Evolutionary conservation across 2,113 vertebrate species (phyloP), one percentile per base, ranked within the genome.

Genomic region (Ceyx melanurus): DNA sequence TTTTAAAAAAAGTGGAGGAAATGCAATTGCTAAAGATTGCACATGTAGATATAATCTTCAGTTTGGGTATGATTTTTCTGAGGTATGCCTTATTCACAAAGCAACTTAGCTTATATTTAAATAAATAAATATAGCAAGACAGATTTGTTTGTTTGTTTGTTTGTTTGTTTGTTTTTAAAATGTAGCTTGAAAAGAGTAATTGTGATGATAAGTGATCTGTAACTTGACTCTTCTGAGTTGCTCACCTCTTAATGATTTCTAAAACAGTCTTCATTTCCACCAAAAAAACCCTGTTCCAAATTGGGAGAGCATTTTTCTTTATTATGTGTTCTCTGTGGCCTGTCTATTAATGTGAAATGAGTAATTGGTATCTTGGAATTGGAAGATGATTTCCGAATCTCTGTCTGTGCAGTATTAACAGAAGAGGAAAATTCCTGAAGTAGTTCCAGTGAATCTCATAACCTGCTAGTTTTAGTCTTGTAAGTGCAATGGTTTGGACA

Each of bases 81-180:
- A 72, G 22, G 9, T 79, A 17, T 73, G 13, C 28, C 26, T 76
- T 64, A 37, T 20, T 73, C 26, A 13, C 29, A 72, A n/a, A 85
- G n/a, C 35, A 82, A 7, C 6, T 79, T 66, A 11, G 3, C 3
- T 46, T 84, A 20, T 12, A 10, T 62, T 56, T 56, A 65, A 83
- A 70, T 57, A 64, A 78, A 45, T 37, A 68, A 68, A 53, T 60
- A 11, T 2, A 23, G 35, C 66, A 18, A 12, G 61, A 8, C 26
- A 48, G 14, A 2, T 0, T 4, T 25, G 26, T 77, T 45, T 45
- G 0, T 0, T 4, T 25, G 26, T 77, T 45, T 45, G 0, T 18
- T 42, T 56, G 3, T 48, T 50, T 50, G 21, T 13, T 23, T 50
- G 22, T 23, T 88, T 25, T 66, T 66, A 61, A 16, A 68, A 61